phyloP scores from a whole-genome alignment of 2,113 vertebrate species.

The Cynocephalus volans region DNA sequence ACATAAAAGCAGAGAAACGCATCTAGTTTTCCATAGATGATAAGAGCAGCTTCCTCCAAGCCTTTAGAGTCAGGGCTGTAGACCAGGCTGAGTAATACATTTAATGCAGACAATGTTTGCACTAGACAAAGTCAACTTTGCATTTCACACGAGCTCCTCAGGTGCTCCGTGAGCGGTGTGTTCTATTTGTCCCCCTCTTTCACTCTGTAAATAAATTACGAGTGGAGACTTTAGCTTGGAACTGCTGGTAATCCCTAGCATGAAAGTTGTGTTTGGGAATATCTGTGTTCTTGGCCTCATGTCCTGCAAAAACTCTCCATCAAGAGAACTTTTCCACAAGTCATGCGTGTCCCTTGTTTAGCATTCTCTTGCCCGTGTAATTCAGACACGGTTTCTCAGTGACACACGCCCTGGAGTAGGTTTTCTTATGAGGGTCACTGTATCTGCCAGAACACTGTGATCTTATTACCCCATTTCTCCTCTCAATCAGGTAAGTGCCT shows the following conservation, averaged over 20 bases:
- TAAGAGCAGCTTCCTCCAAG: constrained; percentile 62
- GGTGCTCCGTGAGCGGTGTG: background rate
- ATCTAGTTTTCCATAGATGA: constrained; percentile 50
- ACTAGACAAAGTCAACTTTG: constrained; percentile 79
- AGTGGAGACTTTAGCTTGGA: constrained; percentile 68
- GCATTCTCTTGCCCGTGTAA: constrained; percentile 47
- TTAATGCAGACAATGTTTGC: constrained; percentile 73
- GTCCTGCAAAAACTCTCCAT: constrained; percentile 75
- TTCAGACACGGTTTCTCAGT: constrained; percentile 51
- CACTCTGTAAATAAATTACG: constrained; percentile 31
- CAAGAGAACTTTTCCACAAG: constrained; percentile 47
- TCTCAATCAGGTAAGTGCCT: constrained; percentile 29
- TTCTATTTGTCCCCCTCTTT: background rate
- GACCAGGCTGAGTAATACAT: constrained; percentile 43
- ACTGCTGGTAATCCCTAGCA: constrained; percentile 51
- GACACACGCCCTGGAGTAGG: constrained; percentile 46
- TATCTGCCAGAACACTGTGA: background rate
- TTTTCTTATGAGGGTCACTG: constrained; percentile 16
- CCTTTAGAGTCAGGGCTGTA: constrained; percentile 21
- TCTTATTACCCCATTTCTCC: constrained; percentile 53
- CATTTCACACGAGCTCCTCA: constrained; percentile 47
- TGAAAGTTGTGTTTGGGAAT: constrained; percentile 31
- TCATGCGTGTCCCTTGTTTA: constrained; percentile 67
- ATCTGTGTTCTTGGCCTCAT: constrained; percentile 67
- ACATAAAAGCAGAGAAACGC: constrained; percentile 1